These are phyloP conservation scores for Chaetogeoica ovagalla DNA, from an alignment of 2,888 invertebrate genomes.

Conservation along the genomic window DNA sequence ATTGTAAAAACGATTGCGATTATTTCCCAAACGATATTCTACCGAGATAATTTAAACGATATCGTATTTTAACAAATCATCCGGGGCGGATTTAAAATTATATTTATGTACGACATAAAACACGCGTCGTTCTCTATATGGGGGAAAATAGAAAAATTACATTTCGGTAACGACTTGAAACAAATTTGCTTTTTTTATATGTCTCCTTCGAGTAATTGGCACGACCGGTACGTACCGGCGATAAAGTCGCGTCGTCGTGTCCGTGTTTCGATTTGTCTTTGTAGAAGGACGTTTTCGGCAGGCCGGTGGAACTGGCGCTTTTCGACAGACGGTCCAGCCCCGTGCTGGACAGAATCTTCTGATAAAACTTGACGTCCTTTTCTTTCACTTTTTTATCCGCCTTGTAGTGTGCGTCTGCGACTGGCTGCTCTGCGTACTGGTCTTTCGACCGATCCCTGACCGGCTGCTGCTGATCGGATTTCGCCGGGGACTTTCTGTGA, in stretches of 20 bases:
- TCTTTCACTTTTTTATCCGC: conserved; percentile 41
- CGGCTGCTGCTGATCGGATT: conserved; percentile 20
- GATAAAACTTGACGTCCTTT: conserved; percentile 44
- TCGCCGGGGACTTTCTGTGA: neutral
- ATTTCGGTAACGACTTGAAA: too few relatives aligned
- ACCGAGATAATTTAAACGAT: too few relatives aligned
- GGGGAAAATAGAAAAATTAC: too few relatives aligned
- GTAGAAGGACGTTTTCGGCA: conserved; percentile 20
- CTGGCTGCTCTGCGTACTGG: neutral
- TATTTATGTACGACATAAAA: too few relatives aligned
- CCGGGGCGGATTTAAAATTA: too few relatives aligned
- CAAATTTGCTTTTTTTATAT: too few relatives aligned
- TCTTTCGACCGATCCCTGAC: conserved; percentile 7
- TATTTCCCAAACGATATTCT: too few relatives aligned
- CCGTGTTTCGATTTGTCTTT: conserved; percentile 43
- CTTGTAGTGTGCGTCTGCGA: conserved; percentile 8
- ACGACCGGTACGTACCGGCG: conserved; percentile 18
- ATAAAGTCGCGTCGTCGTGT: conserved; percentile 33
- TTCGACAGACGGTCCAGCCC: conserved; percentile 41
- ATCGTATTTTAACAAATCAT: too few relatives aligned
- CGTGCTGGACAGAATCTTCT: conserved; percentile 42
- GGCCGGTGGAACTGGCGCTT: conserved; percentile 44
- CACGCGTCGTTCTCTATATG: too few relatives aligned
- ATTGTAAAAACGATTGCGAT: too few relatives aligned
- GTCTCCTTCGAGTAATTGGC: too few relatives aligned